A percentile compares a stretch with the other conserved stretches of the same genome.
These are phyloP conservation scores for Oryzias celebensis DNA, from an alignment of 2,113 vertebrate species.

Conservation along the genomic window DNA sequence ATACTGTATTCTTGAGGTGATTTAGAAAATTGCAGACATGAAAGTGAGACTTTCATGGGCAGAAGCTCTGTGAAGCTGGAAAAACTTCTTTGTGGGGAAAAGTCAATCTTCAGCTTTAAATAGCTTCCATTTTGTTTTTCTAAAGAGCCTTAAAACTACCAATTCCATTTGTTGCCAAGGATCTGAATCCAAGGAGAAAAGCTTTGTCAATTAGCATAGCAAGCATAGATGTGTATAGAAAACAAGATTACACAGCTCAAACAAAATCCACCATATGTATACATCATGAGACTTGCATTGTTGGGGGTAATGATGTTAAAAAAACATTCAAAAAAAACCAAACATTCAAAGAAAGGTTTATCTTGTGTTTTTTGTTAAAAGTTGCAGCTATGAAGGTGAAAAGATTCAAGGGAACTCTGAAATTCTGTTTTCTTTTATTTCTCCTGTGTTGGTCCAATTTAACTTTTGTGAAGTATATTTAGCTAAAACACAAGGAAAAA, in stretches of 20 bases:
- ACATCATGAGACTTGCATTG: conserved; percentile 12
- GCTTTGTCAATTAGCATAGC: conserved; percentile 19
- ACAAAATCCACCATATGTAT: conserved; percentile 20
- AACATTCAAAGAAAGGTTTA: neutral
- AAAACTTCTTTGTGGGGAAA: conserved; percentile 1
- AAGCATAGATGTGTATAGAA: conserved; percentile 6
- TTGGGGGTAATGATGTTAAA: conserved; percentile 8
- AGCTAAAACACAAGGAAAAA: no score
- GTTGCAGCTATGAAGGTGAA: no score
- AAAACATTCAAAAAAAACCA: conserved; percentile 5
- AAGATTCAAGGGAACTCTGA: no score
- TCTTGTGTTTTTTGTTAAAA: neutral
- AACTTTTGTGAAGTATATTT: no score
- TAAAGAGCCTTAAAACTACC: conserved; percentile 55
- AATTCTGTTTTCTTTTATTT: no score
- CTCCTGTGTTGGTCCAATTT: no score
- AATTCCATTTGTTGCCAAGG: conserved; percentile 25
- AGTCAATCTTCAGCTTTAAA: neutral
- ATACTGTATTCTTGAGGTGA: conserved; percentile 31
- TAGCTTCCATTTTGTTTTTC: conserved; percentile 11
- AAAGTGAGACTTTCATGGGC: neutral
- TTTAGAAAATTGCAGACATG: conserved; percentile 8
- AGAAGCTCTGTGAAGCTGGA: neutral
- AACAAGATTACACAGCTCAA: conserved; percentile 18
- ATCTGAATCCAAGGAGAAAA: conserved; percentile 11